phyloP scores from a whole-genome alignment of 2,888 invertebrate species.

The Nephrotoma guestfalica region DNA sequence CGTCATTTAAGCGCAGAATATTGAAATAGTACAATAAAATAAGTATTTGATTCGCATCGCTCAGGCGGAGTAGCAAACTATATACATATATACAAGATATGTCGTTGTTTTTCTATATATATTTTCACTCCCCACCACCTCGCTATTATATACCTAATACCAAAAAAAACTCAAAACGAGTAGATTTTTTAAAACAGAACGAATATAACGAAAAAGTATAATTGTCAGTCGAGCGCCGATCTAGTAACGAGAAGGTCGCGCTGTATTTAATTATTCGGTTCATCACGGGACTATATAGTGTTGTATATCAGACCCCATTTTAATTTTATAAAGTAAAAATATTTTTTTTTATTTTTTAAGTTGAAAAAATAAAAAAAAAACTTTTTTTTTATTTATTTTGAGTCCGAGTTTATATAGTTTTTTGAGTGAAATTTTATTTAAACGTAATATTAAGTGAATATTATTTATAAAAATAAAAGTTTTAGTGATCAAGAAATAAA shows the following conservation, averaged over 20 bases:
- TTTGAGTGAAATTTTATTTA: not conserved
- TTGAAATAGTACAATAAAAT: slow-evolving; percentile 3
- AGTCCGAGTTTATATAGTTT: not conserved
- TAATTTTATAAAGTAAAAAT: not conserved
- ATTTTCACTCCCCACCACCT: slow-evolving; percentile 2
- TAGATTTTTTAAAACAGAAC: not conserved
- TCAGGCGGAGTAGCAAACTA: not conserved
- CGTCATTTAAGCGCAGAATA: slow-evolving; percentile 18
- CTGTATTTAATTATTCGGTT: slow-evolving; percentile 15
- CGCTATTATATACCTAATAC: not conserved
- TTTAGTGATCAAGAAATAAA: not conserved
- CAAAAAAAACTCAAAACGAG: not conserved
- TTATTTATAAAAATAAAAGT: not conserved
- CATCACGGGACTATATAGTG: slow-evolving; percentile 12
- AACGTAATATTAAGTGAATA: not conserved
- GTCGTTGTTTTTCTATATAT: not conserved
- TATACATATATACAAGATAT: not conserved
- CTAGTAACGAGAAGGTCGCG: slow-evolving; percentile 30
- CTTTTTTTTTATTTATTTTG: not conserved
- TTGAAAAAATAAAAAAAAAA: not conserved
- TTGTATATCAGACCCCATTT: not conserved
- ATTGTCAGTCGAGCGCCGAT: slow-evolving; percentile 32
- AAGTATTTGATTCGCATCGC: not conserved
- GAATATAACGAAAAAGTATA: slow-evolving; percentile 6
- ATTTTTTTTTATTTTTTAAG: not conserved